phyloP scores from a whole-genome alignment of 2,888 invertebrate species.

The Polydrusus tereticollis region DNA sequence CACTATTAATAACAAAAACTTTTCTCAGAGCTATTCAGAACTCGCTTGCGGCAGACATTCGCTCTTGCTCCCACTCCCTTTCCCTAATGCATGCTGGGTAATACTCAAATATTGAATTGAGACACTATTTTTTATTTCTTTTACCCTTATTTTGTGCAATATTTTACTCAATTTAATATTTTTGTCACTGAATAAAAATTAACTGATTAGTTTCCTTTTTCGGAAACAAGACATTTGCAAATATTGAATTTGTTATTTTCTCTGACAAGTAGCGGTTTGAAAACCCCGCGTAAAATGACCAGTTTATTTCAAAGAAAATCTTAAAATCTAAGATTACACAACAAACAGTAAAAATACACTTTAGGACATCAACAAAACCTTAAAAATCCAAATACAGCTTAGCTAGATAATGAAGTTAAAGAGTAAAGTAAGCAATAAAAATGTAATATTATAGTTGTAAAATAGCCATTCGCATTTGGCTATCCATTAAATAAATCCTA shows the following conservation, averaged over 20 bases:
- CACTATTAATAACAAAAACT: constrained; percentile 48
- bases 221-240: background rate
- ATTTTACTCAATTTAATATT: constrained; percentile 10
- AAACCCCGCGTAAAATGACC: background rate
- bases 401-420: no score
- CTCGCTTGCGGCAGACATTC: constrained; percentile 60
- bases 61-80: constrained; percentile 62
- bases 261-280: background rate
- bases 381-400: no score
- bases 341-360: no score
- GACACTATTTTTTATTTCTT: constrained; percentile 39
- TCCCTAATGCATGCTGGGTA: constrained; percentile 65
- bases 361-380: no score
- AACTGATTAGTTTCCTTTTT: background rate
- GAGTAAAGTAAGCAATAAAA: no score
- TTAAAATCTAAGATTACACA: no score
- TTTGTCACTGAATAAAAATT: background rate
- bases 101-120: constrained; percentile 56
- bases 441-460: no score
- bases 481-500: no score
- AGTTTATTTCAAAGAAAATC: background rate
- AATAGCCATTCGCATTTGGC: no score
- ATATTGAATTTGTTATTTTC: background rate
- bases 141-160: constrained; percentile 8
- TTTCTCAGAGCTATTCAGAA: constrained; percentile 55